phyloP scores from a whole-genome alignment of 2,797 vertebrate genomes.

The Cheirogaleus major region DNA sequence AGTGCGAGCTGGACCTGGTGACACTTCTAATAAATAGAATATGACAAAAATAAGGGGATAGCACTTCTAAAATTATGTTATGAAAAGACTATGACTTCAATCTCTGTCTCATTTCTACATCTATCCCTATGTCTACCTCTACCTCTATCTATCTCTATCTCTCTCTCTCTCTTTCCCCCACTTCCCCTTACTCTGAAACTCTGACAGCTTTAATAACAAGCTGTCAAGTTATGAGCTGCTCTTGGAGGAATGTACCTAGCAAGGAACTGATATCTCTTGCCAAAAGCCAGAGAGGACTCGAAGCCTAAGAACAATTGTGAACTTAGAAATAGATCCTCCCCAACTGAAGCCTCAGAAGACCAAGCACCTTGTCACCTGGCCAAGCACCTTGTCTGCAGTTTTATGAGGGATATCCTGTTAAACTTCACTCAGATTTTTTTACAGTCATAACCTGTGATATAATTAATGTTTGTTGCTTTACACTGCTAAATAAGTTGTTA shows the following conservation, averaged over 20 bases:
- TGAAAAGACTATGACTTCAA: background rate
- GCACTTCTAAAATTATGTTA: background rate
- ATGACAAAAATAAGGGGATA: background rate
- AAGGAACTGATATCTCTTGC: background rate
- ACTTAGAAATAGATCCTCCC: background rate
- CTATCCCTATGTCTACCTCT: background rate
- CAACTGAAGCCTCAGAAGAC: background rate
- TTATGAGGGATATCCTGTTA: background rate
- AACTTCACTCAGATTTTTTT: background rate
- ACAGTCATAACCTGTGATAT: background rate
- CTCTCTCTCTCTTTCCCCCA: background rate
- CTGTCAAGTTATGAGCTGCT: background rate
- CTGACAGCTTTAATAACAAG: background rate
- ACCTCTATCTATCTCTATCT: background rate
- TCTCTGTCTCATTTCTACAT: background rate
- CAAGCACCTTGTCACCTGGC: background rate
- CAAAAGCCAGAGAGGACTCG: background rate
- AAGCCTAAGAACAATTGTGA: background rate
- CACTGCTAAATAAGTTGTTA: background rate
- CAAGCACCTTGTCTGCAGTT: background rate
- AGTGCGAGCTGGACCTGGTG: background rate
- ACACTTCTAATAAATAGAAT: background rate
- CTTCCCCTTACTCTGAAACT: background rate
- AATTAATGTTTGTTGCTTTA: background rate
- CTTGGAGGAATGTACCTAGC: rapidly evolving